phyloP scores from a whole-genome alignment of 2,113 vertebrate species.

The Clarias magur region DNA sequence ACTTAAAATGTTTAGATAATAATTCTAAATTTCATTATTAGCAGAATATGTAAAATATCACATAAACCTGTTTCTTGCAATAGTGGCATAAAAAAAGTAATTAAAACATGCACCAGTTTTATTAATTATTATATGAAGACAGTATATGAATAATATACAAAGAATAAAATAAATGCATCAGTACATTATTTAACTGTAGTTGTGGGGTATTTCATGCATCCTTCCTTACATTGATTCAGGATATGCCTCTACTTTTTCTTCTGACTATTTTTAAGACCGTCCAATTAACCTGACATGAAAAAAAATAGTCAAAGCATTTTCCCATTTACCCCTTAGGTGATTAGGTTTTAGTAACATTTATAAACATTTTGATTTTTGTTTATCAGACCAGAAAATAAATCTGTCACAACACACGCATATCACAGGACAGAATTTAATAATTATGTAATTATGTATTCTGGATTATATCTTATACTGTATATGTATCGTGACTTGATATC shows the following conservation, averaged over 20 bases:
- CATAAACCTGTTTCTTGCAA: neutral
- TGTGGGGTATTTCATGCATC: neutral
- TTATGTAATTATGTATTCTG: neutral
- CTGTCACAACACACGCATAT: neutral
- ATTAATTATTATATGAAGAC: neutral
- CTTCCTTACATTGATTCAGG: neutral
- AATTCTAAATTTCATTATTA: neutral
- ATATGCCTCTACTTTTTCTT: neutral
- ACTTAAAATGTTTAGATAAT: neutral
- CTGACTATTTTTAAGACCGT: neutral
- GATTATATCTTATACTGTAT: neutral
- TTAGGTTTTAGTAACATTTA: neutral
- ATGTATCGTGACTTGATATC: neutral
- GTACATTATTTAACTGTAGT: neutral
- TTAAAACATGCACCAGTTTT: neutral
- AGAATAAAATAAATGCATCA: neutral
- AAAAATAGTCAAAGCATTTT: neutral
- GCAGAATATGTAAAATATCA: neutral
- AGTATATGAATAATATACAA: no score
- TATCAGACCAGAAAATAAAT: neutral
- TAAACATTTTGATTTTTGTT: neutral
- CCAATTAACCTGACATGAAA: neutral
- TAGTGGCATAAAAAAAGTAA: neutral
- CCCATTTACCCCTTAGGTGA: neutral
- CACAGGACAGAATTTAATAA: neutral